Evolutionary conservation across 2,888 invertebrate species (phyloP).

Genomic region (Frankliniella fusca): DNA sequence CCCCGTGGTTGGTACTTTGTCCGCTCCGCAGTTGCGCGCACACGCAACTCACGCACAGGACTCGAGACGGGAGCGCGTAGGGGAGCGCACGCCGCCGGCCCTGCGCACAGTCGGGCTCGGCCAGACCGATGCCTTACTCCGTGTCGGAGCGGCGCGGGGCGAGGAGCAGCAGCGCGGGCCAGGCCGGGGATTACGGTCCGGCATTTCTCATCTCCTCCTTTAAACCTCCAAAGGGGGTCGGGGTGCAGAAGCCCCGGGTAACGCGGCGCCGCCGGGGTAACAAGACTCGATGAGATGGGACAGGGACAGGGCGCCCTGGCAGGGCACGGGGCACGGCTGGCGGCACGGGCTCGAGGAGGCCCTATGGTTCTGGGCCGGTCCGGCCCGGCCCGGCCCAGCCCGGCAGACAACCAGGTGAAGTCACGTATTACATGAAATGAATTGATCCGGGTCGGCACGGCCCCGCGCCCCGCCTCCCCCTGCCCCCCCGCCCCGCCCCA

Average conservation of each 20-base stretch:
- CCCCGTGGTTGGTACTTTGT: too few relatives aligned
- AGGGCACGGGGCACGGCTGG: slow-evolving; percentile 2
- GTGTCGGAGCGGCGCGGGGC: background rate
- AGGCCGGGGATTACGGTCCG: too few relatives aligned
- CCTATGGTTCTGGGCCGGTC: background rate
- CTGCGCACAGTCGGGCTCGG: too few relatives aligned
- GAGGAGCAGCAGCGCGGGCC: background rate
- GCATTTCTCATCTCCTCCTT: too few relatives aligned
- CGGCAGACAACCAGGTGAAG: slow-evolving; percentile 10
- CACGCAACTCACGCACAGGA: too few relatives aligned
- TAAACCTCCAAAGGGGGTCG: too few relatives aligned
- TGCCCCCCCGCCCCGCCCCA: background rate
- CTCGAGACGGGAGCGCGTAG: too few relatives aligned
- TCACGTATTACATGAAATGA: slow-evolving; percentile 6
- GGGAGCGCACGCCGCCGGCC: too few relatives aligned
- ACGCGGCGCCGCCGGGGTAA: too few relatives aligned
- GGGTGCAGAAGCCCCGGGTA: too few relatives aligned
- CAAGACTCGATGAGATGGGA: background rate
- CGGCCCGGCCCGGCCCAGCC: background rate
- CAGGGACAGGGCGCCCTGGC: slow-evolving; percentile 33
- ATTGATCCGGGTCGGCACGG: background rate
- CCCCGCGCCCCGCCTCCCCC: background rate
- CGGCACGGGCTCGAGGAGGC: background rate
- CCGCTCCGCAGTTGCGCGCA: slow-evolving; percentile 31
- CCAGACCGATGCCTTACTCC: too few relatives aligned